Evolutionary conservation across 2,888 invertebrate genomes (phyloP), one percentile per base, ranked within the genome.

Genomic region (Scaptodrosophila latifasciaeformis): DNA sequence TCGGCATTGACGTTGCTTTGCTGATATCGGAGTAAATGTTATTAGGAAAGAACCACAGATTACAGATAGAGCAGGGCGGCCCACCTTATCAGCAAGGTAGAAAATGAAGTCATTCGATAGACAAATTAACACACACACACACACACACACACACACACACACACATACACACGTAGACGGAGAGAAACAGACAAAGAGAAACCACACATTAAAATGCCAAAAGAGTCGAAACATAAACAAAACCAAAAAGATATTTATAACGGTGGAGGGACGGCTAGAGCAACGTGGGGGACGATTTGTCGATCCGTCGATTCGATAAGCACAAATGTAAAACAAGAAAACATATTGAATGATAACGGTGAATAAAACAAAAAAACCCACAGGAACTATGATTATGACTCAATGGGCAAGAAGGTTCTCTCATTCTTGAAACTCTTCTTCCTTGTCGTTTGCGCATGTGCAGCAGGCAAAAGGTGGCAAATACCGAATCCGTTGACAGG

Each of bases 51-150:
- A n/a, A n/a, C n/a, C n/a, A n/a, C n/a, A n/a, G n/a, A n/a, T n/a
- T n/a, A n/a, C n/a, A n/a, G n/a, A n/a, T n/a, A n/a, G n/a, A n/a
- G n/a, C n/a, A n/a, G n/a, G n/a, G n/a, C n/a, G n/a, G n/a, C n/a
- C n/a, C n/a, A n/a, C 45, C 42, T 66, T 75, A 75, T 75, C 75
- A 68, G 59, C 67, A 31, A 49, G 49, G 66, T 48, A 40, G 18
- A 39, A 60, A 27, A 48, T 10, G 45, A 40, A 17, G 2, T 19
- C 19, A 19, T 24, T 24, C 24, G 7, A 7, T 24, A 19, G n/a
- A 40, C 5, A 40, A 9, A 44, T 42, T 13, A 12, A 61, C 39
- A 35, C 51, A 58, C 40, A 39, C 29, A 54, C 45, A 46, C 15
- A 34, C 40, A 42, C 34, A 34, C 13, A n/a, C n/a, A n/a, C n/a